phyloP scores from a whole-genome alignment of 2,797 vertebrate genomes.

The Nyctibius grandis region DNA sequence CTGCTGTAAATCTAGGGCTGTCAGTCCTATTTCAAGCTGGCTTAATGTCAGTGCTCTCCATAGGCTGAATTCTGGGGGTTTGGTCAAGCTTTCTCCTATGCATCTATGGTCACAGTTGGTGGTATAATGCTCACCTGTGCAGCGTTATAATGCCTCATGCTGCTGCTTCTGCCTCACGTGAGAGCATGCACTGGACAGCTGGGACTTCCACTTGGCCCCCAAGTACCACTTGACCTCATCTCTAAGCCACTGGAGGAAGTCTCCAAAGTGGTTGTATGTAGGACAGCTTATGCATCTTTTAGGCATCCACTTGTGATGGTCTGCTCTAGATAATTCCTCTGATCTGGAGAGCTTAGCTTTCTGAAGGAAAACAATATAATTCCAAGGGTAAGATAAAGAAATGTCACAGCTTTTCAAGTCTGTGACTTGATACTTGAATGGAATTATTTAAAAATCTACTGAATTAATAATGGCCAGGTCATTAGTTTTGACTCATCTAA shows the following conservation, averaged over 20 bases:
- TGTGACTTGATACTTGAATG: neutral
- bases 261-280: neutral
- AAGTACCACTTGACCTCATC: neutral
- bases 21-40: neutral
- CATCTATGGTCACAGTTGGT: neutral
- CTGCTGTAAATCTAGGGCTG: neutral
- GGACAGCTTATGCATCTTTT: neutral
- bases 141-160: neutral
- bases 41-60: neutral
- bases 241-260: neutral
- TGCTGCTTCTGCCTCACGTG: neutral
- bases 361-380: neutral
- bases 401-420: neutral
- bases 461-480: neutral
- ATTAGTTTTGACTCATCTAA: neutral
- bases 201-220: neutral
- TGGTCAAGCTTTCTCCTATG: neutral
- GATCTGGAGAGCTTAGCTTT: neutral
- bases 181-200: neutral
- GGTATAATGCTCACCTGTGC: neutral
- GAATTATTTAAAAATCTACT: neutral
- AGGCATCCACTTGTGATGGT: neutral
- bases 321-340: neutral
- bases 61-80: neutral
- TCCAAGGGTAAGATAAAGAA: neutral